Base-by-base conservation (phyloP, 2,888 invertebrate species). In the Spilarctia lutea region DNA sequence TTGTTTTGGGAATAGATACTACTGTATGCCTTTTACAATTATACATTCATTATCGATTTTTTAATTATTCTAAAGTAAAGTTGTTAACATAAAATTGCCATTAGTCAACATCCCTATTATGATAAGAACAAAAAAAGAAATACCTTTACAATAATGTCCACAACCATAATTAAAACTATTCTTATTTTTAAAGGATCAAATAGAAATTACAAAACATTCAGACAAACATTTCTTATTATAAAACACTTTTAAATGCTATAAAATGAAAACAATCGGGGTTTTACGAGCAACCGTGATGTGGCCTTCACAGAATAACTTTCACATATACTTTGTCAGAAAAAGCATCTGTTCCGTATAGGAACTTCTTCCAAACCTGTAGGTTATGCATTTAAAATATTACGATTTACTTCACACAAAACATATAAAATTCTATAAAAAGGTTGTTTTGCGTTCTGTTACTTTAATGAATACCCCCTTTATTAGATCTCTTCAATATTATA, bases 91-190 rank as follows among this genome's bases (percentile, higher is more conserved):
- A 48, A 48, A 48, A 48, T 48, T 48, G 48, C 20, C 4, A 48
- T 48, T 48, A 48, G 52, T n/a, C 52, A 56, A 56, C 52, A 52
- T 56, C 24, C n/a, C 52, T 52, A 24, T 8, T 24, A 52, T 7
- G 20, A 24, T 24, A 8, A 11, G 56, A 56, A 45, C 10, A n/a
- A 60, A 60, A 60, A 27, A 42, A 18, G 11, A 8, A 24, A 45
- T 30, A 13, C 10, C 68, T 78, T 77, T 39, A 75, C 68, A 71
- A 42, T 76, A 78, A 70, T 77, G 68, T 80, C 83, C 84, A 84
- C 84, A 83, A 84, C 85, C 85, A 75, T 85, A 75, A 78, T 80
- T 83, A 77, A 71, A 79, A 69, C 78, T 85, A 84, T 77, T 73
- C 71, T 73, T 85, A 79, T 65, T 60, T 11, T 75, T 73, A 75